These are phyloP conservation scores for Orchestes rusci DNA, from an alignment of 2,888 invertebrate species.

Conservation along the genomic window DNA sequence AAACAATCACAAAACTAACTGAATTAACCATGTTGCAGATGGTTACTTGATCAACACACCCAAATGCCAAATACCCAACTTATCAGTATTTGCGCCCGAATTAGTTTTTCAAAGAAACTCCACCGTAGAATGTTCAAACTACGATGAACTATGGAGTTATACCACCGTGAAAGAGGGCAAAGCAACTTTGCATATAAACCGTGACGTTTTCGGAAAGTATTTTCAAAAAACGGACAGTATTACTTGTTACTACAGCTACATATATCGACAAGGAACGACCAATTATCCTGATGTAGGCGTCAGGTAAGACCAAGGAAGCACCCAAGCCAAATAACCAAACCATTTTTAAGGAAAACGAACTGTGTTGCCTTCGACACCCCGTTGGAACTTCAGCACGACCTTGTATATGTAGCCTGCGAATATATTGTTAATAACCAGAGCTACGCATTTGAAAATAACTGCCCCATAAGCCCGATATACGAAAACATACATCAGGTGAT, in stretches of 20 bases:
- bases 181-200: constrained; percentile 28
- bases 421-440: not conserved
- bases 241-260: constrained; percentile 33
- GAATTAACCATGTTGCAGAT: no score
- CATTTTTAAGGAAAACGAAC: no score
- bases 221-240: constrained; percentile 22
- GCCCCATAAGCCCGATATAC: constrained; percentile 37
- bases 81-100: constrained; percentile 19
- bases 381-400: constrained; percentile 22
- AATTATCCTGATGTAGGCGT: constrained; percentile 29
- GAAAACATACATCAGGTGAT: constrained; percentile 47
- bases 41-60: constrained; percentile 26
- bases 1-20: no score
- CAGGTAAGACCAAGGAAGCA: no score
- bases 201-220: constrained; percentile 23
- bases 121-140: constrained; percentile 28
- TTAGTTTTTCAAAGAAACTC: not conserved
- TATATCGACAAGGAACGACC: constrained; percentile 27
- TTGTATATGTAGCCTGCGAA: constrained; percentile 25
- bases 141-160: constrained; percentile 26
- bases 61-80: constrained; percentile 31
- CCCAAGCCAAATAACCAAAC: no score
- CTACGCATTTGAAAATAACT: not conserved
- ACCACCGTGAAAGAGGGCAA: constrained; percentile 26
- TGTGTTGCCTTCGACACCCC: constrained; percentile 6